A percentile compares a stretch with the other conserved stretches of the same genome.
Evolutionary conservation across 1,140 invertebrate genomes (phyloP).

Genomic region (Euschistus heros): DNA sequence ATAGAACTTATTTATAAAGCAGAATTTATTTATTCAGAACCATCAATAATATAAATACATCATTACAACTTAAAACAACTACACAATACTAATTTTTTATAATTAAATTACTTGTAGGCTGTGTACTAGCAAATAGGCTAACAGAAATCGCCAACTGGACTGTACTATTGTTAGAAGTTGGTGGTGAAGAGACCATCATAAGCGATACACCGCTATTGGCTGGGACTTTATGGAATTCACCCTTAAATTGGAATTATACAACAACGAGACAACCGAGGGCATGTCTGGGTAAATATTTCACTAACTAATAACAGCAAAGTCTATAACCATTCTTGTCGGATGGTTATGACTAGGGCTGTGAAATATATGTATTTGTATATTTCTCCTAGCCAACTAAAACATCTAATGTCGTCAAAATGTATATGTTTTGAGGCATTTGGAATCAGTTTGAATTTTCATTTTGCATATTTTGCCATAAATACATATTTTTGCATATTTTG

Average conservation of each 20-base stretch:
- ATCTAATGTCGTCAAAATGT: too few relatives aligned
- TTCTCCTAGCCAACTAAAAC: too few relatives aligned
- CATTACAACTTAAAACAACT: too few relatives aligned
- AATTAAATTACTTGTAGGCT: slow-evolving; percentile 36
- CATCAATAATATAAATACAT: too few relatives aligned
- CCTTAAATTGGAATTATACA: slow-evolving; percentile 80
- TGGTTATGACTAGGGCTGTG: background rate
- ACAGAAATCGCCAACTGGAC: slow-evolving; percentile 66
- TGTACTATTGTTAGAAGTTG: slow-evolving; percentile 79
- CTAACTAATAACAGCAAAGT: slow-evolving; percentile 21
- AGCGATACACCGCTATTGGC: slow-evolving; percentile 79
- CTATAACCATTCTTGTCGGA: background rate
- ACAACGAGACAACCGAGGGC: slow-evolving; percentile 64
- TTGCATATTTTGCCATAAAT: too few relatives aligned
- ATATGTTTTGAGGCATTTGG: too few relatives aligned
- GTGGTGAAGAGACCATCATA: slow-evolving; percentile 81
- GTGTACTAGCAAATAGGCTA: slow-evolving; percentile 73
- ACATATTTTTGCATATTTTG: too few relatives aligned
- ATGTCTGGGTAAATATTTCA: slow-evolving; percentile 54
- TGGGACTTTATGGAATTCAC: slow-evolving; percentile 37
- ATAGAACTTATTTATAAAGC: too few relatives aligned
- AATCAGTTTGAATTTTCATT: too few relatives aligned
- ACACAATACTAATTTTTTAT: background rate
- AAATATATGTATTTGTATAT: too few relatives aligned
- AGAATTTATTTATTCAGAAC: too few relatives aligned